A percentile compares a stretch with the other conserved stretches of the same genome.
Conservation (phyloP, 2,113 vertebrate species). For the Sturnira hondurensis region DNA sequence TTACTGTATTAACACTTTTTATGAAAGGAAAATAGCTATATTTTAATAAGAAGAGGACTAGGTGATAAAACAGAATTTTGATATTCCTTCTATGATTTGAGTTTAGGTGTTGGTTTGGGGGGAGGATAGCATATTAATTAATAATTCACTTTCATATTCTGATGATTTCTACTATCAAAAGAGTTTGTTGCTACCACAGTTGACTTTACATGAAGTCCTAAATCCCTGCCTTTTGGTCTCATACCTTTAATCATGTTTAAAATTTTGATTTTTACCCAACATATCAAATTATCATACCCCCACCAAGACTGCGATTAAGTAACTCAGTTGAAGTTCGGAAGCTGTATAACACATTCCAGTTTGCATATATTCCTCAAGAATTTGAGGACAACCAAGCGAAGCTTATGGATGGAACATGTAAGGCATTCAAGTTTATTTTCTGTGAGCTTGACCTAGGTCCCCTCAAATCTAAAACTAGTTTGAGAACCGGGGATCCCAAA, state of each 20-base stretch:
- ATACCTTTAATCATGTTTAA: not conserved
- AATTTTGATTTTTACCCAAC: not conserved
- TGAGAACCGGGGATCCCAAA: not conserved
- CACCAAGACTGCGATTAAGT: not conserved
- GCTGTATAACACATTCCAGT: not conserved
- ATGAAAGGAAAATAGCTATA: not conserved
- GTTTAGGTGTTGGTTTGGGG: not conserved
- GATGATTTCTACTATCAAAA: not conserved
- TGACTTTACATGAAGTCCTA: not conserved
- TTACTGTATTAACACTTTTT: not conserved
- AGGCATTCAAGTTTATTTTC: not conserved
- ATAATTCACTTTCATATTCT: not conserved
- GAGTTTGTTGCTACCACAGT: not conserved
- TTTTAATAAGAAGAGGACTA: not conserved
- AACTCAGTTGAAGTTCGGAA: not conserved
- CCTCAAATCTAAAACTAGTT: slow-evolving; percentile 11
- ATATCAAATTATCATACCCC: not conserved
- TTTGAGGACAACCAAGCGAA: not conserved
- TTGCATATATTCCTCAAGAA: not conserved
- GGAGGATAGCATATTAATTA: not conserved
- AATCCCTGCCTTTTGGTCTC: not conserved
- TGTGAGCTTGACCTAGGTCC: not conserved
- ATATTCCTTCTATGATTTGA: not conserved
- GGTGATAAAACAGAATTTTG: not conserved
- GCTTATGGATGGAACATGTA: not conserved